Base-by-base conservation (phyloP, 2,113 vertebrate species). In the Bothrops jararaca region DNA sequence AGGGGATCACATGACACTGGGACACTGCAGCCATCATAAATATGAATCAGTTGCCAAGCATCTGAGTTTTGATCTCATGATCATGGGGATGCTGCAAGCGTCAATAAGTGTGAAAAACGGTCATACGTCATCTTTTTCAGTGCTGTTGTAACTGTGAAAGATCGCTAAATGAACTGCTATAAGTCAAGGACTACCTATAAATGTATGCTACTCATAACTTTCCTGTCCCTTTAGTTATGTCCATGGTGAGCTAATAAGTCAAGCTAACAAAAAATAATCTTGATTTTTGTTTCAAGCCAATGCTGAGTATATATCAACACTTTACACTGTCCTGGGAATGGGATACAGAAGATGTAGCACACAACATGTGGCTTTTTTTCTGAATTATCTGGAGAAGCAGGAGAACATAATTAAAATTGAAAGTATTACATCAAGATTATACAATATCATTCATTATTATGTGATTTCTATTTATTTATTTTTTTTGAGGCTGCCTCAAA, bases 121-220 rank as follows among this genome's bases (percentile, higher is more conserved):
- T 60, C 9, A 4, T 29, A 60, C 11, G 3, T 60, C 24, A 60
- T 24, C 58, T 29, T 60, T 10, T 29, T 10, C 26, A 60, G 58
- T 60, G 58, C 9, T 3, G 3, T 60, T 60, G 24, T 11, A 60
- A 60, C 9, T 26, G 26, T 26, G 24, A 60, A 60, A 0, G 24
- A 8, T 26, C 24, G 26, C 8, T 60, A 26, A 26, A 60, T 60
- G 57, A 56, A 56, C 9, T 60, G 24, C 26, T 10, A 8, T 60
- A 26, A 24, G 24, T 60, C 24, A 3, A 60, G 58, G 58, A 60
- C 3, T 0, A 60, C 58, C 58, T 11, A 10, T 60, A 60, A 29
- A 93, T 93, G 50, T 56, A 90, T 93, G n/a, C 92, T 96, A 92
- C 91, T 90, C 90, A 42, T 91, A 95, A 6, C 1, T 0, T 95